Percentiles rank a stretch among this genome's conserved stretches.
phyloP scores from a whole-genome alignment of 2,888 invertebrate species.

The Callosobruchus maculatus region DNA sequence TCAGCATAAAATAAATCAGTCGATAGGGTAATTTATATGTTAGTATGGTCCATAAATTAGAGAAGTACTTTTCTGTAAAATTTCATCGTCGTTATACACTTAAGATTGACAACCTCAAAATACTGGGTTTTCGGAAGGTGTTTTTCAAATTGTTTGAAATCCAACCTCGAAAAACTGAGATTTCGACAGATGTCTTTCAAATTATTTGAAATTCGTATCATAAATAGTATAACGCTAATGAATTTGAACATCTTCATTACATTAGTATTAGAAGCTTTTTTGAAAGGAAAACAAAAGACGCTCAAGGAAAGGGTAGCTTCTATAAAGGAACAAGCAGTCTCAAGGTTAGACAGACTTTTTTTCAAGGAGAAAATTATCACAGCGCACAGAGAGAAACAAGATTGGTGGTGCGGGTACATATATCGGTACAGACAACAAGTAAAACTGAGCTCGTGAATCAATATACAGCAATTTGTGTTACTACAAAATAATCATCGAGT shows the following conservation, averaged over 20 bases:
- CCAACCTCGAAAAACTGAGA: too few species aligned
- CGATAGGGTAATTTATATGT: neutral
- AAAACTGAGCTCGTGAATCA: neutral
- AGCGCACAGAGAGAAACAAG: constrained; percentile 41
- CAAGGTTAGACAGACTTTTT: constrained; percentile 8
- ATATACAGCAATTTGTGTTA: too few species aligned
- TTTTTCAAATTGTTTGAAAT: too few species aligned
- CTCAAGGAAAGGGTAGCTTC: neutral
- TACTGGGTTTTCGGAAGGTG: too few species aligned
- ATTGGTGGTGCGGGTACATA: constrained; percentile 22
- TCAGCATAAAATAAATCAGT: neutral
- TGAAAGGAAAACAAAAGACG: neutral
- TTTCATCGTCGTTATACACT: neutral
- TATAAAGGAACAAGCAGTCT: constrained; percentile 19
- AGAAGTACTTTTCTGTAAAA: neutral
- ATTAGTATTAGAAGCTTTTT: neutral
- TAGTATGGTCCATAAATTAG: neutral
- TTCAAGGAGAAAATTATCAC: constrained; percentile 27
- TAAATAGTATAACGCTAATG: neutral
- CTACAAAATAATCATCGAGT: too few species aligned
- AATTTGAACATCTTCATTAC: too few species aligned
- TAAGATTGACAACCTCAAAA: too few species aligned
- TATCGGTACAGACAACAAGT: neutral
- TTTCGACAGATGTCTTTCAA: too few species aligned
- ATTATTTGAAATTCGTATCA: neutral